Conservation (phyloP, 2,888 invertebrate genomes). For the Terebella lapidaria region DNA sequence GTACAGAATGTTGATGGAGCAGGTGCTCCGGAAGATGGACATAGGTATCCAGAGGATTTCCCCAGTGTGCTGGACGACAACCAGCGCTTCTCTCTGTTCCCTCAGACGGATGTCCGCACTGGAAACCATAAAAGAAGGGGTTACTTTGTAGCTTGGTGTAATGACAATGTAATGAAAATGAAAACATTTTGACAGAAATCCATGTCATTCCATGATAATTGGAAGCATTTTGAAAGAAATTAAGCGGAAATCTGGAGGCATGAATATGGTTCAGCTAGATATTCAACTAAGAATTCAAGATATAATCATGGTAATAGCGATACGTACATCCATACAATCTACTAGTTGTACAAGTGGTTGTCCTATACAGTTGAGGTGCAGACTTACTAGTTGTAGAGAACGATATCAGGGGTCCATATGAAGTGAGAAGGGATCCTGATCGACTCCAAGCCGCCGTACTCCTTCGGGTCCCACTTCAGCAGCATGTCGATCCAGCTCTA, state of each 20-base stretch:
- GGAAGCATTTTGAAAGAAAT: too few relatives aligned
- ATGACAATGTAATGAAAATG: too few relatives aligned
- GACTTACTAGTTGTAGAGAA: constrained; percentile 19
- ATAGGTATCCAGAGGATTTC: constrained; percentile 43
- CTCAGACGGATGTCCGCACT: constrained; percentile 52
- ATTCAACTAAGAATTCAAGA: too few relatives aligned
- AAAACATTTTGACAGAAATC: too few relatives aligned
- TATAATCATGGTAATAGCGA: too few relatives aligned
- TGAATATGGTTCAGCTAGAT: too few relatives aligned
- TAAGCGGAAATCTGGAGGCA: too few relatives aligned
- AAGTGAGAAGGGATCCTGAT: constrained; percentile 28
- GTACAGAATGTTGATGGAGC: constrained; percentile 48
- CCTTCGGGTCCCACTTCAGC: constrained; percentile 27
- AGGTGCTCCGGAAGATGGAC: constrained; percentile 50
- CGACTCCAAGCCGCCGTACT: constrained; percentile 30
- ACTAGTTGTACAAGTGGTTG: too few relatives aligned
- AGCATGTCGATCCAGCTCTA: constrained; percentile 32
- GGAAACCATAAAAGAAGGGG: constrained; percentile 11
- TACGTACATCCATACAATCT: too few relatives aligned
- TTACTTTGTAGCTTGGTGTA: too few relatives aligned
- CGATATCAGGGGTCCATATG: constrained; percentile 36
- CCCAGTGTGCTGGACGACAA: constrained; percentile 40
- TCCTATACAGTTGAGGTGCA: too few relatives aligned
- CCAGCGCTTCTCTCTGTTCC: constrained; percentile 50
- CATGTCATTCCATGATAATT: too few relatives aligned